phyloP scores from a whole-genome alignment of 2,888 invertebrate genomes.

The Idaea dimidiata region DNA sequence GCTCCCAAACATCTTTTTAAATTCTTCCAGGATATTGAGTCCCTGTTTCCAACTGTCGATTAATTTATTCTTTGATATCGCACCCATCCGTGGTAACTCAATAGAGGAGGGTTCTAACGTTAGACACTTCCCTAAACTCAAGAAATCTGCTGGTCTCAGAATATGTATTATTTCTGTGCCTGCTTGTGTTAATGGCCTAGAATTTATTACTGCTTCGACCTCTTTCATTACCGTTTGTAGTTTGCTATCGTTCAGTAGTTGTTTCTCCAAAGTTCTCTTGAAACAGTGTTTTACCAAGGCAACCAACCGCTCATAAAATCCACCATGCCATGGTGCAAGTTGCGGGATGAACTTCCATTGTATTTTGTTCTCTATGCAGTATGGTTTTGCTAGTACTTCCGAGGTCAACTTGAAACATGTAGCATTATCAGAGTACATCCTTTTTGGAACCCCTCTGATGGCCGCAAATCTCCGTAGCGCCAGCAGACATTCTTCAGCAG shows the following conservation, averaged over 20 bases:
- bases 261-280: background rate
- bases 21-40: slow-evolving; percentile 20
- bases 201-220: slow-evolving; percentile 17
- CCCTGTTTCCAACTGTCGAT: slow-evolving; percentile 19
- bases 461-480: slow-evolving; percentile 24
- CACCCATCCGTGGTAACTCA: slow-evolving; percentile 2
- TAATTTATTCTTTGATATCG: slow-evolving; percentile 15
- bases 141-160: slow-evolving; percentile 12
- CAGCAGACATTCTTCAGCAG: slow-evolving; percentile 26
- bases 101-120: background rate
- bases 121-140: slow-evolving; percentile 5
- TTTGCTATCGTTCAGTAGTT: slow-evolving; percentile 6
- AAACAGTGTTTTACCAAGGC: slow-evolving; percentile 18
- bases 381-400: too few species aligned
- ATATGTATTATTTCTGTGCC: slow-evolving; percentile 12
- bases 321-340: slow-evolving; percentile 23
- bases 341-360: slow-evolving; percentile 21
- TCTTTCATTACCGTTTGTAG: slow-evolving; percentile 17
- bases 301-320: slow-evolving; percentile 23
- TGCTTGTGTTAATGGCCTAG: slow-evolving; percentile 15
- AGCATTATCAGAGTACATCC: slow-evolving; percentile 25
- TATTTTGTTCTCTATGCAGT: slow-evolving; percentile 8
- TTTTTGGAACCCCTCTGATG: slow-evolving; percentile 14
- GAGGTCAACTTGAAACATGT: slow-evolving; percentile 20
- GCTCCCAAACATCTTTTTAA: slow-evolving; percentile 21